Conservation (phyloP, 64 coral and sea anemone species). For the Trachythela sp. region DNA sequence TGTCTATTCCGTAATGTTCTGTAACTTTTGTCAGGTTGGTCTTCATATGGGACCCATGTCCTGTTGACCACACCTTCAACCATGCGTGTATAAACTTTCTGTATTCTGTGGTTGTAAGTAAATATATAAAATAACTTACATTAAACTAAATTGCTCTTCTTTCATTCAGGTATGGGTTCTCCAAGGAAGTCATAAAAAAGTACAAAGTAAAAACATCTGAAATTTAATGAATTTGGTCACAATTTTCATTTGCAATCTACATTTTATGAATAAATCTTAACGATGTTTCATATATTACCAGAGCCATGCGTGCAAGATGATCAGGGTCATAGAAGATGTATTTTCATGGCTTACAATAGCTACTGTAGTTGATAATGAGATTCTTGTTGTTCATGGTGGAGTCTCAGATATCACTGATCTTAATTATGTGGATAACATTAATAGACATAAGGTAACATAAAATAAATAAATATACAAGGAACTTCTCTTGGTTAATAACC, state of each 20-base stretch:
- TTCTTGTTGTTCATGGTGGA: slow-evolving; percentile 86
- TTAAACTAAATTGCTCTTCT: slow-evolving; percentile 2
- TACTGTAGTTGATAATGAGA: slow-evolving; percentile 90
- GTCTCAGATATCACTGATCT: slow-evolving; percentile 91
- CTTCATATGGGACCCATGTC: too few species aligned
- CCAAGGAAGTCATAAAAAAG: slow-evolving; percentile 85
- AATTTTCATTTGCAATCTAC: background rate
- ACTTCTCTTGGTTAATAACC: too few species aligned
- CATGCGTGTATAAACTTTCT: too few species aligned
- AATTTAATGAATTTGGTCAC: background rate
- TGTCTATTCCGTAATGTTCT: too few species aligned
- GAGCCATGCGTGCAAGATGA: slow-evolving; percentile 64
- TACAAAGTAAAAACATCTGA: slow-evolving; percentile 47
- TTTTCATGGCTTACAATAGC: slow-evolving; percentile 95
- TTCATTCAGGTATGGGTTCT: slow-evolving; percentile 81
- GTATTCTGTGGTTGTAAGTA: too few species aligned
- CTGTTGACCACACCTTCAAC: too few species aligned
- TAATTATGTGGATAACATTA: slow-evolving; percentile 67
- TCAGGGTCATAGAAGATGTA: slow-evolving; percentile 79
- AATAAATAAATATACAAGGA: background rate
- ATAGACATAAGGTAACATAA: slow-evolving; percentile 79
- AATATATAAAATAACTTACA: too few species aligned
- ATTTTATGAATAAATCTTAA: background rate
- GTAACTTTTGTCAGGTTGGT: too few species aligned
- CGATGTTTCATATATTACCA: background rate